A percentile compares a stretch with the other conserved stretches of the same genome.
Conservation (phyloP, 2,113 vertebrate genomes). For the Hippocampus mohnikei region DNA sequence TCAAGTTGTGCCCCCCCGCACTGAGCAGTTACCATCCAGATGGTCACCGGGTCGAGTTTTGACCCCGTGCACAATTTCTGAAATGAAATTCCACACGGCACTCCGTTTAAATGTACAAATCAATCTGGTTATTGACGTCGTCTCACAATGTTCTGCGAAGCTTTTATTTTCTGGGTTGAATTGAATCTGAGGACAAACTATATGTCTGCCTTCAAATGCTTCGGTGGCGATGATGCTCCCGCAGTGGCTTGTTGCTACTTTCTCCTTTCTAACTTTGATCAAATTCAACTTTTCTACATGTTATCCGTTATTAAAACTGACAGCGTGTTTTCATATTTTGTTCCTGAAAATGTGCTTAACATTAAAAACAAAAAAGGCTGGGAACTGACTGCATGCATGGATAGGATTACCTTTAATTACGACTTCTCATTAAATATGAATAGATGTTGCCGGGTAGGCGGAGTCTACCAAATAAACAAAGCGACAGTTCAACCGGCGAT, state of each 20-base stretch:
- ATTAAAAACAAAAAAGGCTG: not conserved
- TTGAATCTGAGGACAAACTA: too few relatives aligned
- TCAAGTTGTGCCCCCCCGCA: not conserved
- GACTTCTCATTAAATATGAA: not conserved
- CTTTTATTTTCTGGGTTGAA: too few relatives aligned
- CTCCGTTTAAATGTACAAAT: too few relatives aligned
- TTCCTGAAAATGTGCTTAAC: not conserved
- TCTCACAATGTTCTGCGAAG: too few relatives aligned
- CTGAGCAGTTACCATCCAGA: not conserved
- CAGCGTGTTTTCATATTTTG: not conserved
- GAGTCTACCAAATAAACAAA: conserved; percentile 12
- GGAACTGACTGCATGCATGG: not conserved
- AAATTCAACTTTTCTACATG: not conserved
- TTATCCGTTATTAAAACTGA: too few relatives aligned
- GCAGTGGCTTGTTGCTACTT: not conserved
- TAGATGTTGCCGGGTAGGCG: conserved; percentile 6
- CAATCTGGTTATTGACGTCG: too few relatives aligned
- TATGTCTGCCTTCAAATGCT: too few relatives aligned
- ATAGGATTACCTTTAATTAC: not conserved
- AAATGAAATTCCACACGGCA: too few relatives aligned
- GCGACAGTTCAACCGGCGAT: conserved; percentile 34
- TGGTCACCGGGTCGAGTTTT: not conserved
- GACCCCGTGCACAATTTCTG: not conserved
- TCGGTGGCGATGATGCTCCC: too few relatives aligned
- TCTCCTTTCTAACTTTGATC: not conserved